These are phyloP conservation scores for Pyrrhosoma nymphula DNA, from an alignment of 2,888 invertebrate genomes.

Conservation along the genomic window DNA sequence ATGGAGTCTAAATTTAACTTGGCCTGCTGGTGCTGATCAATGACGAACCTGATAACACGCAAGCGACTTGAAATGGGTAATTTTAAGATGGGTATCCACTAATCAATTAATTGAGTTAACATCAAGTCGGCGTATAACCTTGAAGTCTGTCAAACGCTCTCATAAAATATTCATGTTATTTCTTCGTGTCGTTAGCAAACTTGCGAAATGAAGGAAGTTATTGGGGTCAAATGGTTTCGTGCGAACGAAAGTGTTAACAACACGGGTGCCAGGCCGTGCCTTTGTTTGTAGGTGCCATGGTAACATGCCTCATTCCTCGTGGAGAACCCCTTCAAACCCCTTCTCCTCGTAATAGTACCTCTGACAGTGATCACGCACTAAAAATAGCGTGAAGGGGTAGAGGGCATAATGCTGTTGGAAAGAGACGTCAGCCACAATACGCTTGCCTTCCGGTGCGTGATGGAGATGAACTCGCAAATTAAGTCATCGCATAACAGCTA, in stretches of 20 bases:
- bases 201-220: slow-evolving; percentile 26
- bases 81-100: neutral
- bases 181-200: neutral
- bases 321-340: neutral
- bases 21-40: slow-evolving; percentile 49
- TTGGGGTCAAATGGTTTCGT: slow-evolving; percentile 56
- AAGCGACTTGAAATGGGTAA: slow-evolving; percentile 16
- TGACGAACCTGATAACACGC: slow-evolving; percentile 18
- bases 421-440: neutral
- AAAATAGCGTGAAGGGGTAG: slow-evolving; percentile 3
- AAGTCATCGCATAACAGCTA: neutral
- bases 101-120: neutral
- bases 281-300: slow-evolving; percentile 54
- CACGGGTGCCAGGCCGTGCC: slow-evolving; percentile 58
- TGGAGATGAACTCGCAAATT: neutral
- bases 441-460: neutral
- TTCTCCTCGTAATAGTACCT: neutral
- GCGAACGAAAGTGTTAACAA: slow-evolving; percentile 41
- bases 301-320: slow-evolving; percentile 55
- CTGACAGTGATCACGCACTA: slow-evolving; percentile 47
- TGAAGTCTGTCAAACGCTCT: neutral
- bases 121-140: neutral
- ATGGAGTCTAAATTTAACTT: slow-evolving; percentile 53
- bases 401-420: neutral
- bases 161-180: neutral